Conservation (phyloP, 2,888 invertebrate species). For the Temnothorax ravouxi region DNA sequence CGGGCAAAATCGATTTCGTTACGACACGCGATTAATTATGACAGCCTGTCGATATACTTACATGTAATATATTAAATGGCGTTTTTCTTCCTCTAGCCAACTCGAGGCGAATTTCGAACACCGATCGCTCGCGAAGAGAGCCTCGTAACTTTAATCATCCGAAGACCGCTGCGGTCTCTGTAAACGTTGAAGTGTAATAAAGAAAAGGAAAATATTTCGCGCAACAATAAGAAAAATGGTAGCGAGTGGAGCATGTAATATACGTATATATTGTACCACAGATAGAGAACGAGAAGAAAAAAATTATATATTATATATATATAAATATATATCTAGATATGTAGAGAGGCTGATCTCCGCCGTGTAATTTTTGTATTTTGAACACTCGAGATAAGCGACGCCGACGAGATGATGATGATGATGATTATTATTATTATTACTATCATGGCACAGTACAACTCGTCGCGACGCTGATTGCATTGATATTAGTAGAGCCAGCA, state of each 20-base stretch:
- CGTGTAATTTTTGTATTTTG: constrained; percentile 78
- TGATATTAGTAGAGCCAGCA: constrained; percentile 40
- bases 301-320: constrained; percentile 37
- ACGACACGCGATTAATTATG: constrained; percentile 46
- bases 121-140: constrained; percentile 35
- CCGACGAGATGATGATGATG: constrained; percentile 26
- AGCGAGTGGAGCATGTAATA: constrained; percentile 54
- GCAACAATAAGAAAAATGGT: constrained; percentile 1
- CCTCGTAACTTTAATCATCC: neutral
- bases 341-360: constrained; percentile 76
- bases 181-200: constrained; percentile 20
- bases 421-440: constrained; percentile 53
- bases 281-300: constrained; percentile 32
- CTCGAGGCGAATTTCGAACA: constrained; percentile 43
- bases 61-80: constrained; percentile 46
- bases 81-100: constrained; percentile 66
- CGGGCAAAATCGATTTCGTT: constrained; percentile 1
- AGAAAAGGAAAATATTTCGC: constrained; percentile 12
- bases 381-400: constrained; percentile 30
- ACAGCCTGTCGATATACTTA: constrained; percentile 44
- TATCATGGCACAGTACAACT: constrained; percentile 73
- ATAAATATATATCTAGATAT: constrained; percentile 37
- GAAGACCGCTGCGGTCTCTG: constrained; percentile 50
- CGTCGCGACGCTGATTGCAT: constrained; percentile 56
- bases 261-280: constrained; percentile 56